These are phyloP conservation scores for human DNA, from an alignment of 2,113 vertebrate genomes.

Conservation along the genomic window GRCh38 chr18:50681501-50682000, in stretches of 20 bases:
- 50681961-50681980: background rate
- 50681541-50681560: background rate
- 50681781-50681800: background rate
- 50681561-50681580: background rate
- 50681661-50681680: background rate
- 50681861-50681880: background rate
- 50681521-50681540: background rate
- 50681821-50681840: conserved; percentile 9
- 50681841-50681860: background rate
- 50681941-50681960: background rate
- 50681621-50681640: background rate
- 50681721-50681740: background rate
- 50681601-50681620: background rate
- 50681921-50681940: background rate
- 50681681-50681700: background rate
- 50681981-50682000: background rate
- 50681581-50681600: background rate
- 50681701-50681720: background rate
- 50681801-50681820: background rate
- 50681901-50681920: background rate
- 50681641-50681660: background rate
- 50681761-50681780: background rate
- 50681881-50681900: background rate
- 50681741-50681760: background rate
- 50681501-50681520: background rate